Base-by-base conservation (phyloP, 2,797 vertebrate genomes). In the Sebastes kiyomatsui region DNA sequence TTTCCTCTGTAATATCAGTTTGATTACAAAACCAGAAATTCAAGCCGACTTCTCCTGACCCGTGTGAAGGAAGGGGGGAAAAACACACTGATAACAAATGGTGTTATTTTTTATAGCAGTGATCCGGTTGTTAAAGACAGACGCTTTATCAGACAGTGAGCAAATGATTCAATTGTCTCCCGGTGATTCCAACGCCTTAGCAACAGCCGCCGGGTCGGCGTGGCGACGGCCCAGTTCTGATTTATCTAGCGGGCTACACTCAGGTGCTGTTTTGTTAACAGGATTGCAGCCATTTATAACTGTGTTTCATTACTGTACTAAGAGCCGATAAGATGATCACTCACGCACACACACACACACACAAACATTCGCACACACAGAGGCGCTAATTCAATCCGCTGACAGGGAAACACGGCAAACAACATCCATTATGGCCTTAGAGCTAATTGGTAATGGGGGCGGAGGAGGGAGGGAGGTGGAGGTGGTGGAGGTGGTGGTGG, bases 341-440 rank as follows among this genome's bases (percentile, higher is more conserved):
- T 93, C 94, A 93, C 89, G 56, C 86, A 83, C 88, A 80, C 84
- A 81, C 66, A 81, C 66, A 84, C 85, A 86, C 86, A 82, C 77
- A 77, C 66, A 74, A 55, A 69, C 72, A 54, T 70, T 75, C 27
- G 38, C 92, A 81, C 89, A 90, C 87, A 75, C 70, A 59, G 85
- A 90, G 88, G 88, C 92, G 90, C 94, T 96, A 96, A 96, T 96
- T 95, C 94, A 96, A 95, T 95, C 93, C 89, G 80, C 95, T 95
- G 93, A 94, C 93, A 96, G 93, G 91, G 89, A 95, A 96, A 96
- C 95, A 96, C 82, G 89, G 90, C 94, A 95, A 96, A 96, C 93
- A 95, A 94, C 94, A 96, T 95, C 95, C 93, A 95, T 95, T 96
- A 95, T 94, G 93, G 94, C 91, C 94, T 93, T 91, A 89, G 84